These are phyloP conservation scores for Upupa epops DNA, from an alignment of 2,113 vertebrate genomes.

Conservation along the genomic window DNA sequence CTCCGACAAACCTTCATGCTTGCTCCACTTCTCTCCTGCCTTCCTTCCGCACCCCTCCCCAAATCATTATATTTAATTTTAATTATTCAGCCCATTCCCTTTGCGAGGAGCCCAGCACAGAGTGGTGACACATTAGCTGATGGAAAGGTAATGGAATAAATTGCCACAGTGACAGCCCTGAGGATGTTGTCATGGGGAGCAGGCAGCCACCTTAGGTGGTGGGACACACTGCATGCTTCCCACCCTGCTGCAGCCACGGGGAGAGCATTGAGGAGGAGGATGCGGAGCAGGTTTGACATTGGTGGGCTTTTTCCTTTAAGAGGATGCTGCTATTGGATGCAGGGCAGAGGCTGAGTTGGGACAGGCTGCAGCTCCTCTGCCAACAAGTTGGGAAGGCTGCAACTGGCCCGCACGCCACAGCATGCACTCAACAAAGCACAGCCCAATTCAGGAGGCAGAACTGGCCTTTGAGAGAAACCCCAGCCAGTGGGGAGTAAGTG, in stretches of 20 bases:
- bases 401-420: neutral
- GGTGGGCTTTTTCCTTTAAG: neutral
- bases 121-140: neutral
- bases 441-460: neutral
- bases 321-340: neutral
- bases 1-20: neutral
- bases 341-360: neutral
- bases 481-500: fast-evolving
- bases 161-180: neutral
- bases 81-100: neutral
- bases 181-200: neutral
- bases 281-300: neutral
- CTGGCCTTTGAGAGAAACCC: neutral
- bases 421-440: neutral
- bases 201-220: neutral
- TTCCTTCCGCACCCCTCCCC: neutral
- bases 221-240: neutral
- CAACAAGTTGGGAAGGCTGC: fast-evolving
- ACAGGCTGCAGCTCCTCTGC: fast-evolving
- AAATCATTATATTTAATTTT: neutral
- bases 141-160: neutral
- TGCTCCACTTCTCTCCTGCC: neutral
- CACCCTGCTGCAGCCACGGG: fast-evolving
- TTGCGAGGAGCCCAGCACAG: neutral
- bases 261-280: neutral